Conservation (phyloP, 2,113 vertebrate species). For the Leptobrachium ailaonicum region DNA sequence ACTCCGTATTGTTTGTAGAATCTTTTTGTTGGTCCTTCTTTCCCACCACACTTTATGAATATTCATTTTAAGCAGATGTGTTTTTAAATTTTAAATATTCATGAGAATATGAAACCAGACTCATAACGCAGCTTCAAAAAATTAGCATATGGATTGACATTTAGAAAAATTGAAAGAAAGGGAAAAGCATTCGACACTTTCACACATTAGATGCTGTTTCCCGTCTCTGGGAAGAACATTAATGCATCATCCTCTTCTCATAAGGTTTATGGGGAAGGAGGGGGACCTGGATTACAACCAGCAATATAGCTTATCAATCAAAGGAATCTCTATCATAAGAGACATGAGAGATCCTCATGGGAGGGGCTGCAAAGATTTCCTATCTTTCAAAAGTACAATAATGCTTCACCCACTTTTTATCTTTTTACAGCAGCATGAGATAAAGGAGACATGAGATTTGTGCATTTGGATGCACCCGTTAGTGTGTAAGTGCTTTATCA, state of each 20-base stretch:
- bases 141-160: constrained; percentile 37
- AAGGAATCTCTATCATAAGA: too few species aligned
- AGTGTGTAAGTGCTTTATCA: too few species aligned
- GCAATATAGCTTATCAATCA: too few species aligned
- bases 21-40: constrained; percentile 26
- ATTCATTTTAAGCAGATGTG: constrained; percentile 42
- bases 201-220: constrained; percentile 29
- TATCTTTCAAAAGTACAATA: constrained; percentile 16
- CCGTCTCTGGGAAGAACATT: constrained; percentile 1
- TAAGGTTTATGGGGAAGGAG: not conserved
- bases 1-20: constrained; percentile 28
- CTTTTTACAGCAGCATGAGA: not conserved
- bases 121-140: constrained; percentile 26
- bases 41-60: constrained; percentile 15
- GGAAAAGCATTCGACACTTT: constrained; percentile 5
- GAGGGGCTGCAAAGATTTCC: not conserved
- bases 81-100: constrained; percentile 38
- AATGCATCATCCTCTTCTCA: not conserved
- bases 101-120: constrained; percentile 34
- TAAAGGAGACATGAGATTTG: too few species aligned
- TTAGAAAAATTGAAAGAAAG: constrained; percentile 31
- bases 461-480: too few species aligned
- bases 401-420: not conserved
- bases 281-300: too few species aligned
- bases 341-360: too few species aligned